phyloP scores from a whole-genome alignment of 2,888 invertebrate species.

The Ectemnius lituratus region DNA sequence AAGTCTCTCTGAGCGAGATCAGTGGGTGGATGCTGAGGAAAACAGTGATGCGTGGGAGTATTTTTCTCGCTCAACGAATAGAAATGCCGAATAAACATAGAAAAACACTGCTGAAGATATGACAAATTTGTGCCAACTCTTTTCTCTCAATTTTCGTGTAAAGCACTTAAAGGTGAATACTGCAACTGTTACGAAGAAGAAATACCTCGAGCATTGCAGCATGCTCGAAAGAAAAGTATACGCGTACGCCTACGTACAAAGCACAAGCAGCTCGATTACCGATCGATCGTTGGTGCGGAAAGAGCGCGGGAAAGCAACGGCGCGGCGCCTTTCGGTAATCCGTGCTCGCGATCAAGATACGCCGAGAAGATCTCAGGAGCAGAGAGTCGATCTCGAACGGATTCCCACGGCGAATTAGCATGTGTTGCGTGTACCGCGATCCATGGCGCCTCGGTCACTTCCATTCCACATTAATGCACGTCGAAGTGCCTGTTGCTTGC shows the following conservation, averaged over 20 bases:
- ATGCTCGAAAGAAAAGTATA: constrained; percentile 23
- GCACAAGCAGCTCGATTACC: constrained; percentile 36
- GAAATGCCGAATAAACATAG: no score
- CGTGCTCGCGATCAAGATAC: constrained; percentile 24
- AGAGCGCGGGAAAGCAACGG: constrained; percentile 27
- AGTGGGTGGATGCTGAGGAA: constrained; percentile 64
- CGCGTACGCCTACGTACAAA: constrained; percentile 38
- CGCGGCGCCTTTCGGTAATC: constrained; percentile 14
- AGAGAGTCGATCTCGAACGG: not conserved
- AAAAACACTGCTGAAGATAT: no score
- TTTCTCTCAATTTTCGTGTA: no score
- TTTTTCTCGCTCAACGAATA: no score
- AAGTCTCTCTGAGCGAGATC: constrained; percentile 56
- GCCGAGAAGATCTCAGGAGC: constrained; percentile 11
- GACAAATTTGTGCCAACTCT: no score
- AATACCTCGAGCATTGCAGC: constrained; percentile 28
- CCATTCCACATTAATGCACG: constrained; percentile 24
- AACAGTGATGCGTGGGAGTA: constrained; percentile 50
- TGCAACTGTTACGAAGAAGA: no score
- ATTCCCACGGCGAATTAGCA: constrained; percentile 45
- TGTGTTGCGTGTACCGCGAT: constrained; percentile 21
- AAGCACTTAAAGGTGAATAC: no score
- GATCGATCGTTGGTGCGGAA: constrained; percentile 30
- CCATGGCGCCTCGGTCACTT: constrained; percentile 23
- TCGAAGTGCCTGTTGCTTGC: constrained; percentile 11